phyloP scores from a whole-genome alignment of 1,140 invertebrate species.

The Fopius arisanus region DNA sequence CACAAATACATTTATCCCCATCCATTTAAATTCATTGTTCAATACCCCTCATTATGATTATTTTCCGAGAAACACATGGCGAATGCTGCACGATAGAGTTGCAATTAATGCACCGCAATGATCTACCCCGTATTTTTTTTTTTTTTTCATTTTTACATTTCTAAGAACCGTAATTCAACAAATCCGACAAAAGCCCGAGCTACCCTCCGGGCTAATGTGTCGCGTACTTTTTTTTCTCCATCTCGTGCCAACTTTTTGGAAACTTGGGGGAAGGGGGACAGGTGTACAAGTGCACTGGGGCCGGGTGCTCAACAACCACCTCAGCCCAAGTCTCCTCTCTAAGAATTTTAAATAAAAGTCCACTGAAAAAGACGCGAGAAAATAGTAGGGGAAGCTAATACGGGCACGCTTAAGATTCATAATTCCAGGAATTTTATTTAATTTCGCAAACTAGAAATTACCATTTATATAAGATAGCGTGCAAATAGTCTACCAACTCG shows the following conservation, averaged over 20 bases:
- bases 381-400: background rate
- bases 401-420: too few relatives aligned
- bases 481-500: too few relatives aligned
- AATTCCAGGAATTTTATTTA: too few relatives aligned
- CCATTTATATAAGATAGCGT: too few relatives aligned
- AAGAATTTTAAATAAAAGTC: background rate
- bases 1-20: background rate
- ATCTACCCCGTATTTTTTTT: background rate
- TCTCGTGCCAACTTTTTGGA: background rate
- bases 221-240: constrained; percentile 10
- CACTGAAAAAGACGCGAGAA: background rate
- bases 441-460: too few relatives aligned
- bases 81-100: background rate
- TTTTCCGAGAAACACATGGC: background rate
- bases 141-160: constrained; percentile 12
- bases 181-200: background rate
- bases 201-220: background rate
- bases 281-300: constrained; percentile 18
- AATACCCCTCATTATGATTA: background rate
- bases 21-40: background rate
- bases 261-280: background rate
- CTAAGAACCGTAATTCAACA: constrained; percentile 10
- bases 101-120: background rate
- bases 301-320: background rate
- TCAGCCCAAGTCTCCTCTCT: constrained; percentile 11